A percentile compares a stretch with the other conserved stretches of the same genome.
Evolutionary conservation across 2,113 vertebrate species (phyloP).

Genomic region (Gnathonemus longibarbis): DNA sequence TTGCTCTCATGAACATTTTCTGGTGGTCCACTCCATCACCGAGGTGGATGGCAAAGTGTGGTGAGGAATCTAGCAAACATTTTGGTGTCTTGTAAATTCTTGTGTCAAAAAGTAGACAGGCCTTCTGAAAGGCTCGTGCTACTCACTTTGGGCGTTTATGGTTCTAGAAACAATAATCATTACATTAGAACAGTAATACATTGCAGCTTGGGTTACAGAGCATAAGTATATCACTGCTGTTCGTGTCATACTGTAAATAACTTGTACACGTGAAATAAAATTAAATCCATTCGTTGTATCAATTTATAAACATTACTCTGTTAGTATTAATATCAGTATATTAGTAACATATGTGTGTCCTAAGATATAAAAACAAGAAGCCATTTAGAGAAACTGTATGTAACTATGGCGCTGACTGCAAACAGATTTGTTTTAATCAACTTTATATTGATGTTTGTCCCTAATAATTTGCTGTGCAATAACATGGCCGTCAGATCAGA

Average conservation of each 20-base stretch:
- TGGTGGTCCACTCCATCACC: neutral
- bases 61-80: neutral
- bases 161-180: neutral
- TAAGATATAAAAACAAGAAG: neutral
- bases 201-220: neutral
- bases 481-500: neutral
- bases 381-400: neutral
- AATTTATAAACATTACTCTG: neutral
- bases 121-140: neutral
- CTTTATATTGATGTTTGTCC: neutral
- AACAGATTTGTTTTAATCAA: slow-evolving; percentile 15
- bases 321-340: slow-evolving; percentile 1
- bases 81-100: neutral
- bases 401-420: neutral
- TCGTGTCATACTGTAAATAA: neutral
- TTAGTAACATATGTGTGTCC: neutral
- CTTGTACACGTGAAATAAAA: neutral
- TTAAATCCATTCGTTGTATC: neutral
- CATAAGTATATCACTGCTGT: neutral
- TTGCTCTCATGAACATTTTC: neutral
- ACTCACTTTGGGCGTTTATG: neutral
- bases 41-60: neutral
- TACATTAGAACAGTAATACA: neutral
- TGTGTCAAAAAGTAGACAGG: neutral
- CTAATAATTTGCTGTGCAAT: neutral